Evolutionary conservation across 2,888 invertebrate genomes (phyloP).

Genomic region (Caenorhabditis angaria): DNA sequence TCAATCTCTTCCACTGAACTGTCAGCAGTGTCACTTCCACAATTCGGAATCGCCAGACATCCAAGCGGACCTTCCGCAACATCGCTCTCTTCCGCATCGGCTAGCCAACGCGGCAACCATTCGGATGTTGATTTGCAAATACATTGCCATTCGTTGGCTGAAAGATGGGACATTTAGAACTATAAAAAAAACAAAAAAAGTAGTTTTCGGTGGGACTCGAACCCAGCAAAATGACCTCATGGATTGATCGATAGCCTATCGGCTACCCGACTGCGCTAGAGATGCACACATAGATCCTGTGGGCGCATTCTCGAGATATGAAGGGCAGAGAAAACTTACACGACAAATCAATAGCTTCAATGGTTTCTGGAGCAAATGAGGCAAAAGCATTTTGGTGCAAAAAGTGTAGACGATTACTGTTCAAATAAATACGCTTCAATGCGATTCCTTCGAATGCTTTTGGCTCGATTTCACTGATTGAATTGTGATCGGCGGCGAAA

Average conservation of each 20-base stretch:
- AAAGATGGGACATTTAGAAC: constrained; percentile 29
- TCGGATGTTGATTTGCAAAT: constrained; percentile 60
- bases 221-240: too few relatives aligned
- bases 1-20: constrained; percentile 2
- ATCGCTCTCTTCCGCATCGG: constrained; percentile 55
- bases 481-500: constrained; percentile 53
- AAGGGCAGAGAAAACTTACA: constrained; percentile 52
- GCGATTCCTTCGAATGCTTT: constrained; percentile 58
- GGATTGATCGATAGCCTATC: too few relatives aligned
- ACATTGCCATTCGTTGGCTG: constrained; percentile 68
- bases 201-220: too few relatives aligned
- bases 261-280: too few relatives aligned
- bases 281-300: too few relatives aligned
- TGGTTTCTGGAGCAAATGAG: constrained; percentile 47
- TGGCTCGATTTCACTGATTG: constrained; percentile 51
- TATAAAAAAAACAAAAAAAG: too few relatives aligned
- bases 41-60: constrained; percentile 45
- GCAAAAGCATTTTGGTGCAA: constrained; percentile 64
- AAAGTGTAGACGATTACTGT: constrained; percentile 65
- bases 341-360: constrained; percentile 67
- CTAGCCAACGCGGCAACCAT: constrained; percentile 69
- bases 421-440: constrained; percentile 61
- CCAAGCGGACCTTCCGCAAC: constrained; percentile 52
- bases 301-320: too few relatives aligned
- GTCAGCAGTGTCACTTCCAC: constrained; percentile 18